A percentile compares a stretch with the other conserved stretches of the same genome.
These are phyloP conservation scores for Hypercompe scribonia DNA, from an alignment of 2,888 invertebrate species.

Conservation along the genomic window DNA sequence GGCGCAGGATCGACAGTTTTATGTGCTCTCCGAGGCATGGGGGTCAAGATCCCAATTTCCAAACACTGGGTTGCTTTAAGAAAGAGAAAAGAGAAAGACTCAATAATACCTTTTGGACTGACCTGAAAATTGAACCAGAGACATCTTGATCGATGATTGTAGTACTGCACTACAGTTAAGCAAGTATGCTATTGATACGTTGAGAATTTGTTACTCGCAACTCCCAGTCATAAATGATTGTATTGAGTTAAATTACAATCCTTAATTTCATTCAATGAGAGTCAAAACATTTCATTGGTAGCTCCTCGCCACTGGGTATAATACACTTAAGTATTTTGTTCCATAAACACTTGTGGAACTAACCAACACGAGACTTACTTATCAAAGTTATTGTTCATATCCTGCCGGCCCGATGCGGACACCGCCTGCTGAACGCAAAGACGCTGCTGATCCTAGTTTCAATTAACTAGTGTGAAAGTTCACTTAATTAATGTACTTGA, in stretches of 20 bases:
- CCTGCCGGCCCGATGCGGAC: conserved; percentile 10
- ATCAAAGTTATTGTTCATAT: conserved; percentile 24
- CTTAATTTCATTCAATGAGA: background rate
- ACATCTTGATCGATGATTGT: too few species aligned
- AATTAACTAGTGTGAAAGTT: conserved; percentile 52
- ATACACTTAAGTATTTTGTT: conserved; percentile 7
- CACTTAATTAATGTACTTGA: conserved; percentile 58
- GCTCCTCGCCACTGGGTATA: background rate
- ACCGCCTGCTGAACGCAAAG: conserved; percentile 8
- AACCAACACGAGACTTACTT: conserved; percentile 8
- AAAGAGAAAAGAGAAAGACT: too few species aligned
- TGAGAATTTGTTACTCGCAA: too few species aligned
- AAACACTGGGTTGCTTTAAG: too few species aligned
- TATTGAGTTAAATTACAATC: background rate
- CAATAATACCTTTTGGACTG: too few species aligned
- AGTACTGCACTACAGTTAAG: too few species aligned
- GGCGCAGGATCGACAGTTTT: too few species aligned
- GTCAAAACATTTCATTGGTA: background rate
- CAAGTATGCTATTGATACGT: too few species aligned
- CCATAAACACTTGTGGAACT: conserved; percentile 11
- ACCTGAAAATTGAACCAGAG: too few species aligned
- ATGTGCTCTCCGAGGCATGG: too few species aligned
- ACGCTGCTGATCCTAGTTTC: conserved; percentile 49
- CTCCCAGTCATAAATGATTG: background rate
- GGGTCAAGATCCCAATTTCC: too few species aligned